These are phyloP conservation scores for Chaetodon trifascialis DNA, from an alignment of 2,113 vertebrate genomes.

Conservation along the genomic window DNA sequence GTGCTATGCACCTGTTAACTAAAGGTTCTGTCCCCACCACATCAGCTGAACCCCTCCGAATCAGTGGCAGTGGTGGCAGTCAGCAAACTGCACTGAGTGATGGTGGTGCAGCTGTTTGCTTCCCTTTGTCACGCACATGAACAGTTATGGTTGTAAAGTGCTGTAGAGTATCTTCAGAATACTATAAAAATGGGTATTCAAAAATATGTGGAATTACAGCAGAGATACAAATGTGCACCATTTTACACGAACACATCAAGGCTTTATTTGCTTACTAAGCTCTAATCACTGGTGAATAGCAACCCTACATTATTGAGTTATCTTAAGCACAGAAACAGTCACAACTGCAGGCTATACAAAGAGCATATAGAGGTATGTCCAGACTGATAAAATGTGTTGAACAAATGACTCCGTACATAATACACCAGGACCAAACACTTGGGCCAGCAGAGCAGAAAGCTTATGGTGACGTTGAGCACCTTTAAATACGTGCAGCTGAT, in stretches of 20 bases:
- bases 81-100: neutral
- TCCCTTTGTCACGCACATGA: neutral
- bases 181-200: neutral
- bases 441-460: neutral
- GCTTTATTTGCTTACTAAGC: neutral
- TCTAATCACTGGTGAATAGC: neutral
- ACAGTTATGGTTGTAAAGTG: neutral
- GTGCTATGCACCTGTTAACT: constrained; percentile 2
- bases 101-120: neutral
- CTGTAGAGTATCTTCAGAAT: neutral
- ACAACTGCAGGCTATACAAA: neutral
- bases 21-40: neutral
- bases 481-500: neutral
- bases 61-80: neutral
- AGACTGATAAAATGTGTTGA: neutral
- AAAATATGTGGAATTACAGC: neutral
- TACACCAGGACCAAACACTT: neutral
- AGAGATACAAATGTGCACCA: neutral
- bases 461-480: neutral
- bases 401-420: neutral
- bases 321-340: neutral
- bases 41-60: neutral
- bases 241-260: neutral
- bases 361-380: neutral
- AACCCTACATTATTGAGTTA: neutral